These are phyloP conservation scores for Boloria euphrosyne DNA, from an alignment of 2,888 invertebrate genomes.

Conservation along the genomic window DNA sequence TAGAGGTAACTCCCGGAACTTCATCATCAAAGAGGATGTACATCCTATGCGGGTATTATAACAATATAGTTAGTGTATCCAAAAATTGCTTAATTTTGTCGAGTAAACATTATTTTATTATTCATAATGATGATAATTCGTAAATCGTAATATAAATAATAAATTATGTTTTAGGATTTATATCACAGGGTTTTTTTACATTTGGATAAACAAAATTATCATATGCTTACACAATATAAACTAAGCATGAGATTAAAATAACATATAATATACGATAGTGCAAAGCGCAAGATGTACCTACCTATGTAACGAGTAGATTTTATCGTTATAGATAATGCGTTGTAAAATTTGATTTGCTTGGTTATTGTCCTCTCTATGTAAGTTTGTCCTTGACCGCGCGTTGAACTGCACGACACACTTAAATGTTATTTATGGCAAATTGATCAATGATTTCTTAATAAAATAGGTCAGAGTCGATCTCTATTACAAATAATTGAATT, in stretches of 20 bases:
- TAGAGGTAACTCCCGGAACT: constrained; percentile 29
- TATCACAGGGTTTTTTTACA: no score
- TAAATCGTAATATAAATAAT: no score
- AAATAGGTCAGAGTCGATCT: constrained; percentile 10
- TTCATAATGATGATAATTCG: no score
- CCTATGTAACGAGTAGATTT: not conserved
- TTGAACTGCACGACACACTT: constrained; percentile 21
- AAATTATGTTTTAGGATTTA: no score
- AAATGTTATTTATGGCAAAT: constrained; percentile 16
- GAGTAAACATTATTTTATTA: no score
- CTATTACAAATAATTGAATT: not conserved
- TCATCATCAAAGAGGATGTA: constrained; percentile 40
- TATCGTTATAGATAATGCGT: not conserved
- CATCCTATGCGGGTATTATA: constrained; percentile 47
- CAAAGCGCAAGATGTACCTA: no score
- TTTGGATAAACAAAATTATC: no score
- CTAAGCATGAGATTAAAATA: no score
- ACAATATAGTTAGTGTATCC: no score
- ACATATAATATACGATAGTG: no score
- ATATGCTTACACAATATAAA: no score
- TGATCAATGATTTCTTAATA: not conserved
- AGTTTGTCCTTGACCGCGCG: constrained; percentile 23
- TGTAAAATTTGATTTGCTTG: constrained; percentile 1
- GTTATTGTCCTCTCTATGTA: not conserved
- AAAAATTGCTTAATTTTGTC: no score